Conservation (phyloP, 1,140 invertebrate species). For the Ridgeia piscesae region DNA sequence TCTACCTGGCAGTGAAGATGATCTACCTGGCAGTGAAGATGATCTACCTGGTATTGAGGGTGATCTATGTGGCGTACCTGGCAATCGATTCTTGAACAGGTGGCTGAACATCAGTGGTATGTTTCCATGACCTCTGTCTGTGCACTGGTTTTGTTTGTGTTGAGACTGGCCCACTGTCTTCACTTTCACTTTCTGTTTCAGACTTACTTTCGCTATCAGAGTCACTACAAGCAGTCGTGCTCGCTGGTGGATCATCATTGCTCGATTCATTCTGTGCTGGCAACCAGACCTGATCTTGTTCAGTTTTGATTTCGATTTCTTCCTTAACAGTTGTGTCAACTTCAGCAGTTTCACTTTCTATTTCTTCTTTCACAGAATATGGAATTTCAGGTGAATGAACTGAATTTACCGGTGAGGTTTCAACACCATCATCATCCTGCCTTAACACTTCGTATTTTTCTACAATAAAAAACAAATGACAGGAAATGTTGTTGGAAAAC, state of each 20-base stretch:
- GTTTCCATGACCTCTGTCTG: background rate
- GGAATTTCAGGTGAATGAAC: background rate
- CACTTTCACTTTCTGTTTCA: background rate
- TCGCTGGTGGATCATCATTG: background rate
- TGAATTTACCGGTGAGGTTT: background rate
- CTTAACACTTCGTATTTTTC: background rate
- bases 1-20: too few species aligned
- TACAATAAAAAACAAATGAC: background rate
- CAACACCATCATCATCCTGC: background rate
- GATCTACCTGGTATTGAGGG: too few species aligned
- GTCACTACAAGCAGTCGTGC: background rate
- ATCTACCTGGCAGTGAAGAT: too few species aligned
- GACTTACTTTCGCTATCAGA: background rate
- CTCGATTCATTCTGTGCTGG: background rate
- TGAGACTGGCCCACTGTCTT: background rate
- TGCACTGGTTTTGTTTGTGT: background rate
- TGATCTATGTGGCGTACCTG: background rate
- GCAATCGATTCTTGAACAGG: background rate
- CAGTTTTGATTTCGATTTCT: background rate
- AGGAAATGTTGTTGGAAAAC: too few species aligned
- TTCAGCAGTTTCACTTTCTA: background rate
- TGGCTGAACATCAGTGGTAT: background rate
- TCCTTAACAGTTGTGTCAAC: background rate
- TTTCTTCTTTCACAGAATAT: background rate
- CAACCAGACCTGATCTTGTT: background rate